Evolutionary conservation across 2,888 invertebrate genomes (phyloP), one percentile per base, ranked within the genome.

Genomic region (Abrostola tripartita): DNA sequence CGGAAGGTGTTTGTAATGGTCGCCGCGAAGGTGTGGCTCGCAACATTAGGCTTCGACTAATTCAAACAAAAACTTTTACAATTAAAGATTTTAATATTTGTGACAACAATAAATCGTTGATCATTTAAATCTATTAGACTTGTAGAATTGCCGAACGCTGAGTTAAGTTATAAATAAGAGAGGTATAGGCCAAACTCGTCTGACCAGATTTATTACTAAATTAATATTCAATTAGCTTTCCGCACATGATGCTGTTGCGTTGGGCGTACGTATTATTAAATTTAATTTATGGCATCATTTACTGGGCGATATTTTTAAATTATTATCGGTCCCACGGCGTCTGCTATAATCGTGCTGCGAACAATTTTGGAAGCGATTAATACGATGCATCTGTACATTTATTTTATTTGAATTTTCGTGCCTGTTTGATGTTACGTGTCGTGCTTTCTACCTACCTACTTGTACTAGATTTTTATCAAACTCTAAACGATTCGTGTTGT

Each of bases 141-240:
- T 79, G 37, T 68, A 66, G 79, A 83, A 82, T 85, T 82, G 80
- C 81, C 79, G 84, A 81, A 84, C 81, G 79, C 76, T 74, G 79
- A 89, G 88, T 89, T 88, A 90, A 90, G 89, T 89, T 90, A 92
- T 90, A 92, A 91, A 91, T 91, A 90, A 90, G 85, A 86, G 85
- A 80, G 82, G 82, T 85, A 81, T 76, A 69, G 82, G 79, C 79
- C 59, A 81, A 88, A 92, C 89, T 91, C 80, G 93, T 90, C 86
- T 78, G 78, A 88, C 91, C 89, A 92, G 94, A 94, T 94, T 94
- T 93, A 91, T 92, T 89, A 88, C 90, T 86, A 93, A 93, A 93
- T 94, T 94, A 94, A 94, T 93, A 94, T 93, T 94, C 94, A 94
- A 94, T 94, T 94, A 94, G 93, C 93, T 93, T 92, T 94, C 93